Evolutionary conservation across 2,113 vertebrate genomes (phyloP).

Genomic region (Tupaia tana): DNA sequence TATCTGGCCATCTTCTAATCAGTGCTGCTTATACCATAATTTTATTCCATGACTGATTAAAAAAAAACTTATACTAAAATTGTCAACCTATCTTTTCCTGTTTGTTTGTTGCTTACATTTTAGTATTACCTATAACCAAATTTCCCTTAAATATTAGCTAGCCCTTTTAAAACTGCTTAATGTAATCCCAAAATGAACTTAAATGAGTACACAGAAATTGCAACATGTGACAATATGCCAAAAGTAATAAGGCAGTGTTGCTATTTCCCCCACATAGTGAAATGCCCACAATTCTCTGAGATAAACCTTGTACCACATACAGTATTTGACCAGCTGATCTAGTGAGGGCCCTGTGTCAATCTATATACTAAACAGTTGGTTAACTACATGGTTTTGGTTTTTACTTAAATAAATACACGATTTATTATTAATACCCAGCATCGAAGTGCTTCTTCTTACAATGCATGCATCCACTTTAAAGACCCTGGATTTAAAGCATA

Average conservation of each 20-base stretch:
- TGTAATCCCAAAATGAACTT: not conserved
- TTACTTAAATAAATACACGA: not conserved
- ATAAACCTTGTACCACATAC: not conserved
- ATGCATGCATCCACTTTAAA: not conserved
- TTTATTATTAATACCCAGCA: not conserved
- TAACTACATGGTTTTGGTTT: not conserved
- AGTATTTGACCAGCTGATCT: not conserved
- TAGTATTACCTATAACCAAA: not conserved
- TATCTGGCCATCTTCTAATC: not conserved
- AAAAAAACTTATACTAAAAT: not conserved
- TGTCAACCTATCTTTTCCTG: not conserved
- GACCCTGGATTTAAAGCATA: not conserved
- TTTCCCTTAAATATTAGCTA: not conserved
- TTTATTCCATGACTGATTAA: not conserved
- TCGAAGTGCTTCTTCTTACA: not conserved
- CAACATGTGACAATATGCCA: not conserved
- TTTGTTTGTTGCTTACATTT: not conserved
- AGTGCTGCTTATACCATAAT: not conserved
- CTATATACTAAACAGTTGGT: not conserved
- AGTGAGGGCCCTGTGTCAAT: not conserved
- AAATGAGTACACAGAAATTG: not conserved
- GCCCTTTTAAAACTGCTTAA: not conserved
- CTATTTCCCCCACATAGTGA: not conserved
- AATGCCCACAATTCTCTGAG: not conserved
- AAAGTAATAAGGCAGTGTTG: not conserved